These are phyloP conservation scores for Cyprinodon diabolis DNA, from an alignment of 2,797 vertebrate species.

Conservation along the genomic window DNA sequence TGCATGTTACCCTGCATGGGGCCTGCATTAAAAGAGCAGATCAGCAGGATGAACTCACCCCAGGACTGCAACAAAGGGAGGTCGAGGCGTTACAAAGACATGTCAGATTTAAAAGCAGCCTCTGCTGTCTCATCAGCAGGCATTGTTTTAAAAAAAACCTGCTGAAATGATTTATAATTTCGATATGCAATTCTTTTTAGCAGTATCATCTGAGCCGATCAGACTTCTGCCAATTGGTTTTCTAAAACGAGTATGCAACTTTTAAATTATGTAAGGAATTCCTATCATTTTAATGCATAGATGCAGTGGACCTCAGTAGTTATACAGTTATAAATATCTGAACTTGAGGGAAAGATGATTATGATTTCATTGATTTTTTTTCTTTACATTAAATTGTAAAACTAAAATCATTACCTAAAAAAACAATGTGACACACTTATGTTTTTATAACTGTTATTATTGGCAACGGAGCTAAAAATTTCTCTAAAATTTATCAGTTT, in stretches of 20 bases:
- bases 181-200: background rate
- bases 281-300: background rate
- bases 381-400: background rate
- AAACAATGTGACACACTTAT: too few relatives aligned
- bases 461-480: too few relatives aligned
- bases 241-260: background rate
- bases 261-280: background rate
- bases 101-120: background rate
- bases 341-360: background rate
- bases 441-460: too few relatives aligned
- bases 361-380: too few relatives aligned
- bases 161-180: background rate
- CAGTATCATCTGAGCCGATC: background rate
- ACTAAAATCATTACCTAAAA: too few relatives aligned
- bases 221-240: too few relatives aligned
- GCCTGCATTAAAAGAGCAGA: constrained; percentile 61
- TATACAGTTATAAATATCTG: background rate
- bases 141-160: background rate
- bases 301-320: background rate
- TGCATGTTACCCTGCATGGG: constrained; percentile 51
- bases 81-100: constrained; percentile 47
- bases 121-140: constrained; percentile 1
- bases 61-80: constrained; percentile 50
- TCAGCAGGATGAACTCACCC: constrained; percentile 52
- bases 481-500: too few relatives aligned